A percentile compares a stretch with the other conserved stretches of the same genome.
Conservation (phyloP, 1,140 invertebrate species). For the Riptortus pedestris region DNA sequence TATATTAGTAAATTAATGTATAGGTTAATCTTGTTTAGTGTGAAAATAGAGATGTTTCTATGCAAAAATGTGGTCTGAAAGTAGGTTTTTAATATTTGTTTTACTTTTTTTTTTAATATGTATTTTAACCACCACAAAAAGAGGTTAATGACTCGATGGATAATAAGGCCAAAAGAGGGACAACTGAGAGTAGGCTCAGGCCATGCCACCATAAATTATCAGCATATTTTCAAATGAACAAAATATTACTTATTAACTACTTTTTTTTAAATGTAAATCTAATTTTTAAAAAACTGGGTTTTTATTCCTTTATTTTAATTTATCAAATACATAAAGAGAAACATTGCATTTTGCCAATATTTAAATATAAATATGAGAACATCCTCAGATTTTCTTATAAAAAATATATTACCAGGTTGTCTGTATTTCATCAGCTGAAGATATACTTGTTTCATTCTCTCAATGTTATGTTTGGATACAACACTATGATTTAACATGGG, state of each 20-base stretch:
- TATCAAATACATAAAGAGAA: not conserved
- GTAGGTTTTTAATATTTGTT: too few species aligned
- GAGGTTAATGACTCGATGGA: too few species aligned
- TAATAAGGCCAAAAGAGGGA: too few species aligned
- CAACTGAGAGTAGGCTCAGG: too few species aligned
- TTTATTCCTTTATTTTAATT: not conserved
- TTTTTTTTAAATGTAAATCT: not conserved
- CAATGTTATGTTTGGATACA: slow-evolving; percentile 66
- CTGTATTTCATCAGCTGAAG: slow-evolving; percentile 58
- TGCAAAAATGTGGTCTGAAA: too few species aligned
- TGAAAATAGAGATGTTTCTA: too few species aligned
- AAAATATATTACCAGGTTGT: slow-evolving; percentile 25
- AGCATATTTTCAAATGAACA: not conserved
- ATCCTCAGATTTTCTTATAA: not conserved
- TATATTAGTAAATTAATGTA: too few species aligned
- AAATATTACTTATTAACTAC: not conserved
- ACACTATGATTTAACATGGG: slow-evolving; percentile 76
- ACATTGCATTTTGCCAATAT: not conserved
- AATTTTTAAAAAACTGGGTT: not conserved
- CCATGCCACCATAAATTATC: not conserved
- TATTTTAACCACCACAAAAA: too few species aligned
- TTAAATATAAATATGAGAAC: not conserved
- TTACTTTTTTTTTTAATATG: too few species aligned
- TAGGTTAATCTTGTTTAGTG: too few species aligned
- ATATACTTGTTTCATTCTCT: slow-evolving; percentile 81